phyloP scores from a whole-genome alignment of 2,888 invertebrate genomes.

The Eupithecia tripunctaria region DNA sequence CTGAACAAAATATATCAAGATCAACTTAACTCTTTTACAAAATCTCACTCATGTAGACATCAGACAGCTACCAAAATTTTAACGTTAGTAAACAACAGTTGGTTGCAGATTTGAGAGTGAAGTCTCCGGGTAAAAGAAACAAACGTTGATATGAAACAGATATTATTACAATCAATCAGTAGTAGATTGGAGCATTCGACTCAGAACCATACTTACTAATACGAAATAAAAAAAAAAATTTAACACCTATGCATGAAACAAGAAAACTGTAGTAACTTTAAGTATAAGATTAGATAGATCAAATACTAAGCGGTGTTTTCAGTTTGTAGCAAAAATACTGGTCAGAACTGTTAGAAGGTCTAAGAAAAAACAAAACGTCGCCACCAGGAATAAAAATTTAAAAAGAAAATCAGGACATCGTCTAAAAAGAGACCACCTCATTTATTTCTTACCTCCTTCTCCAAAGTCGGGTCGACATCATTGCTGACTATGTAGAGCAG shows the following conservation, averaged over 20 bases:
- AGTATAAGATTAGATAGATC: no score
- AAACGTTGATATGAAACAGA: neutral
- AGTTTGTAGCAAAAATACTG: neutral
- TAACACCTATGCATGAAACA: no score
- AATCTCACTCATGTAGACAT: neutral
- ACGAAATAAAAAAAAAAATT: no score
- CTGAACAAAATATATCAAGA: slow-evolving; percentile 41
- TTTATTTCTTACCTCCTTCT: slow-evolving; percentile 58
- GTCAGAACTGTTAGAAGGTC: neutral
- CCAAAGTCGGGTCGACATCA: slow-evolving; percentile 59
- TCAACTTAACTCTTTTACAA: neutral
- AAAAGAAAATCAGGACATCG: no score
- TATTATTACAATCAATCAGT: neutral
- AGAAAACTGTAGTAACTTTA: no score
- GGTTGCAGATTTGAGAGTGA: neutral
- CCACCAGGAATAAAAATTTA: no score
- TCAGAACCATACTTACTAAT: neutral
- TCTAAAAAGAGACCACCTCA: no score
- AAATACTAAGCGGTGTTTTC: neutral
- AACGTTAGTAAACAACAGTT: neutral
- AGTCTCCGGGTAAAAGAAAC: neutral
- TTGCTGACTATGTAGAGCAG: slow-evolving; percentile 60
- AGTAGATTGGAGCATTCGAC: neutral
- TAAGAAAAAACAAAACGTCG: no score
- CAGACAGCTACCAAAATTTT: neutral